phyloP scores from a whole-genome alignment of 2,113 vertebrate species.

The Carassius gibelio region DNA sequence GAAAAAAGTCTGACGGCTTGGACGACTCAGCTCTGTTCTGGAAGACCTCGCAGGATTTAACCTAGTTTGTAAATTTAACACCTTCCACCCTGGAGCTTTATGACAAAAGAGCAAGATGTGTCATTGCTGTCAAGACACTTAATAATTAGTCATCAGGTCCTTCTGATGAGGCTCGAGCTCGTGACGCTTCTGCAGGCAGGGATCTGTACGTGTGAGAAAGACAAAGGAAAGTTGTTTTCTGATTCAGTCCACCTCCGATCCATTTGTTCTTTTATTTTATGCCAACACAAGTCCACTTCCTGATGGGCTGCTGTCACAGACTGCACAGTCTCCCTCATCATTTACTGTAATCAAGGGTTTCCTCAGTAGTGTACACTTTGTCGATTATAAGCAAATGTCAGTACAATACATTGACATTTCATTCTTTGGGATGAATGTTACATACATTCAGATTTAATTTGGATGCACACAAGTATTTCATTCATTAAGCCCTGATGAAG shows the following conservation, averaged over 20 bases:
- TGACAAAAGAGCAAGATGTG: slow-evolving; percentile 21
- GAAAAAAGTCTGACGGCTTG: not conserved
- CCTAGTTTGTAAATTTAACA: slow-evolving; percentile 3
- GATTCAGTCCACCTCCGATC: not conserved
- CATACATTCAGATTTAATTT: not conserved
- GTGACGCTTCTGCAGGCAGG: not conserved
- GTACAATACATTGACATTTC: not conserved
- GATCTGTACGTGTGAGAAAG: slow-evolving; percentile 48
- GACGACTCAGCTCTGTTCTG: not conserved
- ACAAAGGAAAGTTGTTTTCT: not conserved
- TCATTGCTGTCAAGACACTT: slow-evolving; percentile 37
- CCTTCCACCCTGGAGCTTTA: slow-evolving; percentile 31
- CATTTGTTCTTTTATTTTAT: not conserved
- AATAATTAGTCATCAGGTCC: slow-evolving; percentile 42
- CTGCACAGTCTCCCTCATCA: not conserved
- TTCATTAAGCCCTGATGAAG: not conserved
- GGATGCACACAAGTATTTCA: not conserved
- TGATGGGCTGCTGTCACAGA: not conserved
- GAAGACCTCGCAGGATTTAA: slow-evolving; percentile 3
- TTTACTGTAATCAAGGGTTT: not conserved
- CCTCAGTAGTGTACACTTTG: not conserved
- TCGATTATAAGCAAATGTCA: not conserved
- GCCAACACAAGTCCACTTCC: not conserved
- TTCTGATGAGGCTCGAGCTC: slow-evolving; percentile 4
- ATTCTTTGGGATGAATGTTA: not conserved